These are phyloP conservation scores for Hemibagrus wyckioides DNA, from an alignment of 2,113 vertebrate species.

Conservation along the genomic window DNA sequence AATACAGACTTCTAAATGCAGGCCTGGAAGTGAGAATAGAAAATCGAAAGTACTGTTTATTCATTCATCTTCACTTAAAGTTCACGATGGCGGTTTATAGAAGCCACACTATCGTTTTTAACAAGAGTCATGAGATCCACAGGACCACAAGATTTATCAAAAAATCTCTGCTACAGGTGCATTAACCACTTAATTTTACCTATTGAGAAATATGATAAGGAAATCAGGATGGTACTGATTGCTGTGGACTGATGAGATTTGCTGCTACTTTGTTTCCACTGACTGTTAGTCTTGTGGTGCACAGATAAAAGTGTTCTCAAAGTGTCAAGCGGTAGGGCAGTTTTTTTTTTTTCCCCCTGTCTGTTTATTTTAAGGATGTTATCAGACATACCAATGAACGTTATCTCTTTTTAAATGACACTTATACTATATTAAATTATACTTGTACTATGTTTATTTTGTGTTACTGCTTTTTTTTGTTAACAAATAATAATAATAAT, in stretches of 20 bases:
- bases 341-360: background rate
- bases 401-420: background rate
- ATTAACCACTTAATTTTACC: background rate
- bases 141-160: background rate
- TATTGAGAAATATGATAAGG: background rate
- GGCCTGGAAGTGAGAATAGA: background rate
- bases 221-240: background rate
- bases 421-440: no score
- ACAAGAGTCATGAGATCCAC: background rate
- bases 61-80: background rate
- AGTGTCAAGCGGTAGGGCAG: constrained; percentile 12
- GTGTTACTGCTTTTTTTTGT: background rate
- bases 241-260: constrained; percentile 24
- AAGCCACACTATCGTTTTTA: background rate
- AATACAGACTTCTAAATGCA: background rate
- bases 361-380: background rate
- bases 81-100: background rate
- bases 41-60: background rate
- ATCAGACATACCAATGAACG: background rate
- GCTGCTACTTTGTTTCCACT: background rate
- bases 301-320: background rate
- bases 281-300: constrained; percentile 20
- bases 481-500: background rate
- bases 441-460: background rate
- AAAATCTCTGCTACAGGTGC: background rate